Evolutionary conservation across 2,888 invertebrate genomes (phyloP).

Genomic region (Boloria selene): DNA sequence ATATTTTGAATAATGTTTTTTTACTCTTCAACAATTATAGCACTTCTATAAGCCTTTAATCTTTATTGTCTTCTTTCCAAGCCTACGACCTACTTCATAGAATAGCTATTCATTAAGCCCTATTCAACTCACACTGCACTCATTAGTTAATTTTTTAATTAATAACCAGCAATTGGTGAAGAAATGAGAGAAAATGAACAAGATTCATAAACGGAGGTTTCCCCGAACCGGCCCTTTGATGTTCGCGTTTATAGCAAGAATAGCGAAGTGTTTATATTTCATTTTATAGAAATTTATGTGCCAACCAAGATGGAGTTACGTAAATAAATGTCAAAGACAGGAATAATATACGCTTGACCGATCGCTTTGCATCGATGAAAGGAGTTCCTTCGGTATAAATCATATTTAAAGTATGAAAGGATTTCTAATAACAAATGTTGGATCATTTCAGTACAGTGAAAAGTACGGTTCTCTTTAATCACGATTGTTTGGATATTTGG

Average conservation of each 20-base stretch:
- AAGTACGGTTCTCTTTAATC: background rate
- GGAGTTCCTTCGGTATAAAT: slow-evolving; percentile 42
- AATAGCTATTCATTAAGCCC: slow-evolving; percentile 78
- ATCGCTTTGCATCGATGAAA: slow-evolving; percentile 56
- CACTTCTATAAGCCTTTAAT: slow-evolving; percentile 56
- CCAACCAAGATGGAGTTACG: slow-evolving; percentile 54
- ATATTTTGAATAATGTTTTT: background rate
- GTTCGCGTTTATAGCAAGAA: slow-evolving; percentile 44
- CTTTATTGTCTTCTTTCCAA: slow-evolving; percentile 43
- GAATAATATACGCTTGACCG: slow-evolving; percentile 54
- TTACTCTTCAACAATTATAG: background rate
- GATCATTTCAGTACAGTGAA: slow-evolving; percentile 2
- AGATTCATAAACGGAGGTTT: slow-evolving; percentile 53
- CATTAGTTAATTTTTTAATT: slow-evolving; percentile 59
- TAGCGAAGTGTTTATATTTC: slow-evolving; percentile 53
- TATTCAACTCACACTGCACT: slow-evolving; percentile 77
- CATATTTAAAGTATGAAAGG: slow-evolving; percentile 22
- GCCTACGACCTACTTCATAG: slow-evolving; percentile 65
- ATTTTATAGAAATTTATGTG: slow-evolving; percentile 67
- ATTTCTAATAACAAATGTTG: slow-evolving; percentile 12
- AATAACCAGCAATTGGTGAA: slow-evolving; percentile 35
- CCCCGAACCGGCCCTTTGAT: slow-evolving; percentile 67
- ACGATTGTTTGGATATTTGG: background rate
- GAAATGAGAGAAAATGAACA: slow-evolving; percentile 17
- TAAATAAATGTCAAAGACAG: slow-evolving; percentile 61